Conservation (phyloP, 2,113 vertebrate species). For the Protomyctophum bolini region DNA sequence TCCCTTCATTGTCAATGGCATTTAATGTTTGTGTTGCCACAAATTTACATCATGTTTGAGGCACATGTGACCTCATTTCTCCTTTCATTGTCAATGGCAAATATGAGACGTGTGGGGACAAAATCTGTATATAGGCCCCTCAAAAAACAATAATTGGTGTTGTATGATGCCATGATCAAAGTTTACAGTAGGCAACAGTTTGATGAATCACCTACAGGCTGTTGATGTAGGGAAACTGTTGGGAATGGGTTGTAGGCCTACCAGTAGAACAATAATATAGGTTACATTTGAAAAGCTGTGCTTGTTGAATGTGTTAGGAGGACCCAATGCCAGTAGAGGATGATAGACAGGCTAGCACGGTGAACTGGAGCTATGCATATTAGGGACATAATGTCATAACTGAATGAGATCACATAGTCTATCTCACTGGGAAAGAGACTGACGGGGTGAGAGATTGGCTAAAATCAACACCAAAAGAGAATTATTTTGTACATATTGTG, state of each 20-base stretch:
- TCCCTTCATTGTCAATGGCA: too few relatives aligned
- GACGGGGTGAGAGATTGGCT: constrained; percentile 32
- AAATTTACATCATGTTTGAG: too few relatives aligned
- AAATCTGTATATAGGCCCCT: too few relatives aligned
- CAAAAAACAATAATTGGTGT: not conserved
- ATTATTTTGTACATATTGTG: constrained; percentile 42
- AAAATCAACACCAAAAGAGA: constrained; percentile 34
- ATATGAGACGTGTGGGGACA: too few relatives aligned
- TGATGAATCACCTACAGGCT: constrained; percentile 1
- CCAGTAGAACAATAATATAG: constrained; percentile 25
- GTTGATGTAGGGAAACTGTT: constrained; percentile 1
- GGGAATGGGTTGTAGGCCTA: too few relatives aligned
- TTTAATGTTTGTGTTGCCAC: too few relatives aligned
- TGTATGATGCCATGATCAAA: not conserved
- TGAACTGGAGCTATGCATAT: constrained; percentile 12
- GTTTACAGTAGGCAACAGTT: too few relatives aligned
- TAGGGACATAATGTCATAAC: constrained; percentile 24
- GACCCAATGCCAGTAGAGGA: too few relatives aligned
- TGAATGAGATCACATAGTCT: constrained; percentile 27
- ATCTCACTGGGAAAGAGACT: constrained; percentile 10
- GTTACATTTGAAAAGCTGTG: constrained; percentile 27
- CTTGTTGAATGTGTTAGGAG: too few relatives aligned
- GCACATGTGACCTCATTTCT: too few relatives aligned
- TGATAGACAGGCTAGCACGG: constrained; percentile 4
- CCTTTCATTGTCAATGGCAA: too few relatives aligned